Evolutionary conservation across 2,113 vertebrate species (phyloP).

Genomic region (Cinclus mexicanus): DNA sequence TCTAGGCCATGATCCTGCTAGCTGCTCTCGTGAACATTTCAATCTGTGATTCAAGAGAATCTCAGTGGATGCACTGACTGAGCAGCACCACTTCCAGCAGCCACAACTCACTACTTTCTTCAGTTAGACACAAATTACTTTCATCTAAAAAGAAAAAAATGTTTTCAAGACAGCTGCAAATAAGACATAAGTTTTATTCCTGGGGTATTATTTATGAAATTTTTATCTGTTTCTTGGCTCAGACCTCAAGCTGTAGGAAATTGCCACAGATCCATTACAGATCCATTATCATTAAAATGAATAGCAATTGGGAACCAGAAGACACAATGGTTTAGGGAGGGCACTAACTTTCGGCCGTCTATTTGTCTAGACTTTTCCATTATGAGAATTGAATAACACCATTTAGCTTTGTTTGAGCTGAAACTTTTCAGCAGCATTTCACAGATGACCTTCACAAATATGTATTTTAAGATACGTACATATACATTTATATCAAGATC

Average conservation of each 20-base stretch:
- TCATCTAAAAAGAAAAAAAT: neutral
- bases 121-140: neutral
- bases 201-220: conserved; percentile 9
- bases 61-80: neutral
- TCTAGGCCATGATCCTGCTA: neutral
- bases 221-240: neutral
- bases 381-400: neutral
- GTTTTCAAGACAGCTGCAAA: neutral
- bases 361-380: conserved; percentile 33
- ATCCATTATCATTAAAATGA: conserved; percentile 35
- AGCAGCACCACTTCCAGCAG: neutral
- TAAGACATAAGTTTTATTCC: neutral
- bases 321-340: conserved; percentile 14
- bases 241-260: neutral
- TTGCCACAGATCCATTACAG: neutral
- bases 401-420: neutral
- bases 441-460: neutral
- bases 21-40: neutral
- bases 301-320: neutral
- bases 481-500: neutral
- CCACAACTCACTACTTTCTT: neutral
- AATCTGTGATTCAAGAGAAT: neutral
- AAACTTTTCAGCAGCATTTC: neutral
- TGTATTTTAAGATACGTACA: neutral
- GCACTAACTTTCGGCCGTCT: neutral